phyloP scores from a whole-genome alignment of 2,888 invertebrate species.

The Melangyna quadrimaculata region DNA sequence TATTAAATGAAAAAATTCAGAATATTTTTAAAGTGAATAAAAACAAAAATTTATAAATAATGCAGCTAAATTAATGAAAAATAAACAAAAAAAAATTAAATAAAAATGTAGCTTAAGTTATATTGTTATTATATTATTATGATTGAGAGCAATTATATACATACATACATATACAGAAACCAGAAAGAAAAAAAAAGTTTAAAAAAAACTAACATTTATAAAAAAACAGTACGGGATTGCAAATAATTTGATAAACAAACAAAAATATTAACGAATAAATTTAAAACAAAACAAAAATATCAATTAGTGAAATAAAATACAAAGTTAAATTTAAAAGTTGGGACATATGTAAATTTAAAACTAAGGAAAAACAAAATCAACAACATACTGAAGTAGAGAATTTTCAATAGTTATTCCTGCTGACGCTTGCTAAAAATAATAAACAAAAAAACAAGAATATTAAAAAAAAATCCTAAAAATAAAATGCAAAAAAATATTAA shows the following conservation, averaged over 20 bases:
- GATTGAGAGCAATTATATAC: conserved; percentile 76
- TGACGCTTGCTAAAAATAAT: conserved; percentile 56
- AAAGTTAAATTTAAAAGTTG: conserved; percentile 61
- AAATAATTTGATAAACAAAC: not conserved
- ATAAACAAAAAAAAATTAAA: conserved; percentile 23
- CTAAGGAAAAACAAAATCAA: conserved; percentile 36
- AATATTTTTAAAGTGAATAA: conserved; percentile 65
- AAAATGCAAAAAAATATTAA: conserved; percentile 58
- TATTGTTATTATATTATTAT: conserved; percentile 68
- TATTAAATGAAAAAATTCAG: conserved; percentile 62
- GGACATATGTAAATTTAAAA: conserved; percentile 55
- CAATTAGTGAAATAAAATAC: conserved; percentile 64
- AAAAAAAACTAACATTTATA: conserved; percentile 65
- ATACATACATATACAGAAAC: conserved; percentile 74
- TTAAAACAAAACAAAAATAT: conserved; percentile 56
- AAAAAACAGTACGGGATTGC: conserved; percentile 61
- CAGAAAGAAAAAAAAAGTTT: conserved; percentile 57
- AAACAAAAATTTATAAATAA: conserved; percentile 58
- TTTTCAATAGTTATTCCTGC: conserved; percentile 56
- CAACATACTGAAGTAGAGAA: conserved; percentile 45
- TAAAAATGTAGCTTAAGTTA: conserved; percentile 67
- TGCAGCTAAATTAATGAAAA: conserved; percentile 57
- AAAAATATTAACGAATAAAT: conserved; percentile 32
- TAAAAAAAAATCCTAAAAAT: conserved; percentile 43
- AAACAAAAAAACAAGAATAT: not conserved